Base-by-base conservation (phyloP, 2,113 vertebrate species). In the Poeciliopsis retropinna region DNA sequence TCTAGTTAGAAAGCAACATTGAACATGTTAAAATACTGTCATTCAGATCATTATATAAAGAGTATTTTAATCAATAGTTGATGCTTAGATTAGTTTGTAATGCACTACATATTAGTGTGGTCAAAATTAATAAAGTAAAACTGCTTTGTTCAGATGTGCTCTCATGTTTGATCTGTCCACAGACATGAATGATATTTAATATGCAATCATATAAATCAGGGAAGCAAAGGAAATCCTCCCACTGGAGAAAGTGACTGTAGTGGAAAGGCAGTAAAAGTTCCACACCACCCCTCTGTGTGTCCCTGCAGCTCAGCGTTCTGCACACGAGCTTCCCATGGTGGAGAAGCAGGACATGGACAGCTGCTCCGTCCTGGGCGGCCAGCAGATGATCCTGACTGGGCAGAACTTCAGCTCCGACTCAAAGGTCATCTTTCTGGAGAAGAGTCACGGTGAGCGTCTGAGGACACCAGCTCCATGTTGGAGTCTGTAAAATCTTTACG, bases 371-470 rank as follows among this genome's bases (percentile, higher is more conserved):
- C 96, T 97, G 47, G 98, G 98, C 22, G 98, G 98, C 67, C 98
- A 99, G 73, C 98, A 98, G 93, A 99, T 99, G 97, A 98, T 99
- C 84, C 95, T 99, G 75, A 98, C 95, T 0, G 98, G 98, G 27
- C 97, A 99, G 77, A 99, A 99, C 88, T 99, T 99, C 91, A 98
- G 97, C 31, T 94, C 97, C 0, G 98, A 99, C 86, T 99, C 98
- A 80, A 99, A 98, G 83, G 98, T 99, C 60, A 90, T 99, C 65
- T 99, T 99, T 60, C 95, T 94, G 37, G 97, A 99, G 92, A 99
- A 99, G 92, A 97, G 95, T 19, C 95, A 95, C 92, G 97, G 97
- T 99, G 92, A 95, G 95, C 76, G 0, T 1, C 28, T 0, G 5
- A 34, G 54, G 60, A 0, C 10, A 12, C 7, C 17, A 64, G 39